Conservation (phyloP, 2,113 vertebrate genomes). For the Dinomys branickii region DNA sequence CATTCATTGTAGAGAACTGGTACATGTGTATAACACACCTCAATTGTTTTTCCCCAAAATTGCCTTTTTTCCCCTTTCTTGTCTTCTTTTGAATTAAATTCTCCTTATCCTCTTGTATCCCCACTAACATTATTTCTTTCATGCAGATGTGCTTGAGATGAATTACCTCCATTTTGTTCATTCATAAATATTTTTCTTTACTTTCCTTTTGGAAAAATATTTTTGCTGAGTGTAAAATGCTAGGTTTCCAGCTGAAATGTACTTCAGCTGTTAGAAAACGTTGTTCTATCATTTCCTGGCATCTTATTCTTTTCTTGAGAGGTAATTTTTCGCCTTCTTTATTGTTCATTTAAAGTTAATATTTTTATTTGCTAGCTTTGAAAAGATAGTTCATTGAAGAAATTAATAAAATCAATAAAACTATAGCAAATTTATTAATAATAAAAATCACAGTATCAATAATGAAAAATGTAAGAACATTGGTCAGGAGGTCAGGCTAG, state of each 20-base stretch:
- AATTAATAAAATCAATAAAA: conserved; percentile 22
- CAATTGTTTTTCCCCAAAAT: neutral
- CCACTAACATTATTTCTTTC: neutral
- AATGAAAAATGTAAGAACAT: neutral
- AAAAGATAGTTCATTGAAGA: conserved; percentile 16
- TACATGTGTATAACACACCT: neutral
- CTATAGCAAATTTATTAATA: neutral
- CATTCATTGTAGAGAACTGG: neutral
- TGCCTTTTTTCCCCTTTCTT: neutral
- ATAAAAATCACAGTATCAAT: neutral
- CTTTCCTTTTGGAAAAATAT: neutral
- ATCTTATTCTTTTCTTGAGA: neutral
- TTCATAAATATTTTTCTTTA: conserved; percentile 18
- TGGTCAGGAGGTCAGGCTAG: neutral
- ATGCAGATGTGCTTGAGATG: neutral
- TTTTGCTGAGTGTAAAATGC: conserved; percentile 16
- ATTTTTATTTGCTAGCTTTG: neutral
- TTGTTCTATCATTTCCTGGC: neutral
- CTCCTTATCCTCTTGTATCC: neutral
- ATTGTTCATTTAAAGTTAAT: neutral
- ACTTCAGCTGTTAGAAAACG: neutral
- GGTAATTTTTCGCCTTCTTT: neutral
- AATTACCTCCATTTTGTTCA: neutral
- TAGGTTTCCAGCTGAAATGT: neutral
- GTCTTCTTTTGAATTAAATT: conserved; percentile 1